A percentile compares a stretch with the other conserved stretches of the same genome.
These are phyloP conservation scores for Carpatolechia fugitivella DNA, from an alignment of 2,888 invertebrate genomes.

Conservation along the genomic window DNA sequence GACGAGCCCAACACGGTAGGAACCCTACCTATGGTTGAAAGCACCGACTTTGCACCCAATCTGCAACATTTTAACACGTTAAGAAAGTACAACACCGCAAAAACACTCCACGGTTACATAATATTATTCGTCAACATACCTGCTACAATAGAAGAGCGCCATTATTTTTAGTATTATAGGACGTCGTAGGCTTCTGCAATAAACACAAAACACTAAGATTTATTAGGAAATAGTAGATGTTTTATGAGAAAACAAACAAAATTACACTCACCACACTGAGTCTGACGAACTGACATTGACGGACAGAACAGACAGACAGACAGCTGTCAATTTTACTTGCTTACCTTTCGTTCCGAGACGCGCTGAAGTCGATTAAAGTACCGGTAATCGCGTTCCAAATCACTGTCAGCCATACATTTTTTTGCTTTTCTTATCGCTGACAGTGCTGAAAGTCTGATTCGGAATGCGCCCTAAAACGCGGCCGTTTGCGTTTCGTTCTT, in stretches of 20 bases:
- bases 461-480: too few species aligned
- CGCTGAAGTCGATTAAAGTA: too few species aligned
- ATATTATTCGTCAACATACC: slow-evolving; percentile 56
- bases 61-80: slow-evolving; percentile 41
- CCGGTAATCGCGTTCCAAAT: too few species aligned
- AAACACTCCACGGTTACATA: slow-evolving; percentile 58
- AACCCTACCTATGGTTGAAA: slow-evolving; percentile 54
- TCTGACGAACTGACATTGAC: slow-evolving; percentile 38
- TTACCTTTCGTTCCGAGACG: too few species aligned
- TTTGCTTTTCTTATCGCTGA: too few species aligned
- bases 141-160: slow-evolving; percentile 61
- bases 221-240: background rate
- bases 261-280: slow-evolving; percentile 48
- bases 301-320: too few species aligned
- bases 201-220: slow-evolving; percentile 16
- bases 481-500: background rate
- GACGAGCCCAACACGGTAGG: slow-evolving; percentile 49
- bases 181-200: slow-evolving; percentile 55
- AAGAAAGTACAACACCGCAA: slow-evolving; percentile 23
- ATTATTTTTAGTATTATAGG: slow-evolving; percentile 37
- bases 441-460: too few species aligned
- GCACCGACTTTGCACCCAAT: slow-evolving; percentile 53
- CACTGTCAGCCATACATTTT: too few species aligned
- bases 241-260: slow-evolving; percentile 33
- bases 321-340: slow-evolving; percentile 16